phyloP scores from a whole-genome alignment of 1,140 invertebrate species.

The Drosophila varians region DNA sequence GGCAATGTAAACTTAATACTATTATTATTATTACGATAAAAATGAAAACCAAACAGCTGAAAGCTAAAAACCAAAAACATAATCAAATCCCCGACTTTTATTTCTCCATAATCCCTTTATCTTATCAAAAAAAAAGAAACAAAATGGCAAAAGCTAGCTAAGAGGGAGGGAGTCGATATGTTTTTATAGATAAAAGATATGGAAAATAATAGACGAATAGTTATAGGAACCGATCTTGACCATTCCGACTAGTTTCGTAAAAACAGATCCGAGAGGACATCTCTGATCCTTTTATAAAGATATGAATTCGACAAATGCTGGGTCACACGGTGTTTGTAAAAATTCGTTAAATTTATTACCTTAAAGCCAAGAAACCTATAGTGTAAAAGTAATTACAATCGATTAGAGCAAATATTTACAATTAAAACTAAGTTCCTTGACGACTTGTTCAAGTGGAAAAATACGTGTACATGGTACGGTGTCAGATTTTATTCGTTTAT shows the following conservation, averaged over 20 bases:
- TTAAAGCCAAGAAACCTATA: background rate
- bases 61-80: conserved; percentile 10
- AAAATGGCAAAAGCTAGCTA: no score
- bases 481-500: background rate
- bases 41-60: conserved; percentile 8
- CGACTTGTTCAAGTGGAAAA: no score
- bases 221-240: no score
- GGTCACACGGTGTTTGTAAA: background rate
- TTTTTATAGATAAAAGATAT: no score
- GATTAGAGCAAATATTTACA: background rate
- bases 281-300: no score
- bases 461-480: conserved; percentile 29
- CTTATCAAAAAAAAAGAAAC: conserved; percentile 6
- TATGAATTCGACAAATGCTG: no score
- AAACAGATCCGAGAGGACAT: no score
- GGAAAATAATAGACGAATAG: no score
- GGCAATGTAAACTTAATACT: conserved; percentile 22
- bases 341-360: background rate
- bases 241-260: no score
- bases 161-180: no score
- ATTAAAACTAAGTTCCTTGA: no score
- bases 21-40: conserved; percentile 7
- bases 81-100: background rate
- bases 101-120: background rate
- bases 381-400: background rate